phyloP scores from a whole-genome alignment of 2,888 invertebrate species.

The Zelleria hepariella region DNA sequence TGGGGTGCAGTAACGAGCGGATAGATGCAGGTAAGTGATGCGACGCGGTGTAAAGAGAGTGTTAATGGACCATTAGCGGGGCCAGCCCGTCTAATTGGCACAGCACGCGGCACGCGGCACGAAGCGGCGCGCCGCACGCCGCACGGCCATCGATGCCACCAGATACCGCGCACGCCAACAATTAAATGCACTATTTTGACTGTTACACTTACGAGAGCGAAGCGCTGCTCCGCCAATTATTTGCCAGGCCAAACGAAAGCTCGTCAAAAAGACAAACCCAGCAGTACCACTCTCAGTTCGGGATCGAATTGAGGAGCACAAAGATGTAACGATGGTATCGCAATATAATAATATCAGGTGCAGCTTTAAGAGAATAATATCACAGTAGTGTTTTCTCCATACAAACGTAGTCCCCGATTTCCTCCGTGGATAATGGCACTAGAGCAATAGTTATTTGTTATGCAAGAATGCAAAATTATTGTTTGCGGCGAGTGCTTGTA shows the following conservation, averaged over 20 bases:
- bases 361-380: too few species aligned
- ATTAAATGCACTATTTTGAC: constrained; percentile 4
- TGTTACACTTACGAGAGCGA: background rate
- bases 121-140: constrained; percentile 25
- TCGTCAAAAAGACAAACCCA: background rate
- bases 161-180: constrained; percentile 49
- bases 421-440: too few species aligned
- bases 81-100: constrained; percentile 51
- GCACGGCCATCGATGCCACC: constrained; percentile 15
- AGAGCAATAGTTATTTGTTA: too few species aligned
- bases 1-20: constrained; percentile 17
- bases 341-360: too few species aligned
- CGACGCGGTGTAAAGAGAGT: constrained; percentile 33
- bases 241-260: too few species aligned
- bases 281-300: too few species aligned
- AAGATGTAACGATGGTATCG: too few species aligned
- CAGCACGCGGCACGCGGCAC: constrained; percentile 29
- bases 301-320: too few species aligned
- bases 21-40: constrained; percentile 48
- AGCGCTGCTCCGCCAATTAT: background rate
- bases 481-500: too few species aligned
- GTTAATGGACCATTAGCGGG: constrained; percentile 64
- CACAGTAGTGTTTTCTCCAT: too few species aligned
- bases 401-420: too few species aligned
- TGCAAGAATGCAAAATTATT: too few species aligned